A percentile compares a stretch with the other conserved stretches of the same genome.
These are phyloP conservation scores for Drosophila anomelani DNA, from an alignment of 2,888 invertebrate genomes.

Conservation along the genomic window DNA sequence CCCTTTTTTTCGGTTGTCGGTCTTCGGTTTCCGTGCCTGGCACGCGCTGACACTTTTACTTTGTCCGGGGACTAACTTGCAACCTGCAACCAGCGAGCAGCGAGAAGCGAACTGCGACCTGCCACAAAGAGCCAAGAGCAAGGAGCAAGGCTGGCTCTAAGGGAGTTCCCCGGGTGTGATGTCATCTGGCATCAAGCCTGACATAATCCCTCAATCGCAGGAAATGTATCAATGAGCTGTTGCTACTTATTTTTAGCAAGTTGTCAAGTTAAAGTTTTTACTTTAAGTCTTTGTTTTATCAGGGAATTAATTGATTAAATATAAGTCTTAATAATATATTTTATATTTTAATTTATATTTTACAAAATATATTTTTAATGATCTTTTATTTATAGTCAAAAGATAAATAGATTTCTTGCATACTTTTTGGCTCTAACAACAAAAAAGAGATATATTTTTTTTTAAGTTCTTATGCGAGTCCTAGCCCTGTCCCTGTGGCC, in stretches of 20 bases:
- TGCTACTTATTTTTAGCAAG: neutral
- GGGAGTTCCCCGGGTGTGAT: conserved; percentile 2
- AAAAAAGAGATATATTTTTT: neutral
- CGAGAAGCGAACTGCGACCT: conserved; percentile 13
- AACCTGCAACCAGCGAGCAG: conserved; percentile 6
- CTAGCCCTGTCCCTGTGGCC: conserved; percentile 18
- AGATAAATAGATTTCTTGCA: neutral
- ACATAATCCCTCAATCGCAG: conserved; percentile 17
- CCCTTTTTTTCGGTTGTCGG: conserved; percentile 14
- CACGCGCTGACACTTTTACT: conserved; percentile 79
- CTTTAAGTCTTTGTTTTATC: neutral
- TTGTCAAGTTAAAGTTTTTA: neutral
- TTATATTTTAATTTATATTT: neutral
- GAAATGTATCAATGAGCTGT: neutral
- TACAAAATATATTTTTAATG: neutral
- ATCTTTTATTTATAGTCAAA: no score
- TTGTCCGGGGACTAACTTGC: conserved; percentile 38
- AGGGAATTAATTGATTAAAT: neutral
- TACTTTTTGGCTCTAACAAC: neutral
- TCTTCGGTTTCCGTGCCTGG: conserved; percentile 59
- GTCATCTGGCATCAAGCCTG: conserved; percentile 21
- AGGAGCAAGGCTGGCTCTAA: neutral
- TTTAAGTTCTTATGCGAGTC: neutral
- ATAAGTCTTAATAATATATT: no score
- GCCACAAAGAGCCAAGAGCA: conserved; percentile 2